Evolutionary conservation across 2,797 vertebrate species (phyloP).

Genomic region (Liasis olivaceus): DNA sequence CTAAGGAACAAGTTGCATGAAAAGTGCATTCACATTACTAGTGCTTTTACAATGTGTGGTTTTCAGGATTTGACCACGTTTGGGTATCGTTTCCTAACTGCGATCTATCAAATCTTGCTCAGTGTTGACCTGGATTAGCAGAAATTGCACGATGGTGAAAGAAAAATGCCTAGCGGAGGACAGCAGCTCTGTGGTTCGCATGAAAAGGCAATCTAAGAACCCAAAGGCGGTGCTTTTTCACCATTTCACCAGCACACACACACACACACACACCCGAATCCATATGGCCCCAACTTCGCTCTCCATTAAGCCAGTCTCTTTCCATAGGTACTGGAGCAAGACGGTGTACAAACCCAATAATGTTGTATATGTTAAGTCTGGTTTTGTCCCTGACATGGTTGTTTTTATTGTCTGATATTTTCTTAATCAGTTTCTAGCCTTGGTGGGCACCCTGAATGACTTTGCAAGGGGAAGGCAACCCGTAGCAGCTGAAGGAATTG

Average conservation of each 20-base stretch:
- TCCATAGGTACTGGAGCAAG: neutral
- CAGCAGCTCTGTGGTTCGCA: neutral
- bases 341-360: neutral
- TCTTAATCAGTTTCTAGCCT: neutral
- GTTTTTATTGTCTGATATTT: too few relatives aligned
- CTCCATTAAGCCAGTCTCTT: neutral
- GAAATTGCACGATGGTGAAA: too few relatives aligned
- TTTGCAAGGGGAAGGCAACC: neutral
- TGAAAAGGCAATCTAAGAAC: neutral
- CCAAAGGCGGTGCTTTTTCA: neutral
- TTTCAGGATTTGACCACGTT: neutral
- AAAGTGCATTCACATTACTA: neutral
- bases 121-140: too few relatives aligned
- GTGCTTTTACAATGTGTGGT: neutral
- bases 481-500: neutral
- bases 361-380: neutral
- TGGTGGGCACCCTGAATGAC: neutral
- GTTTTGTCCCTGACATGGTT: neutral
- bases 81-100: neutral
- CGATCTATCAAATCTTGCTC: neutral
- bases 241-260: neutral
- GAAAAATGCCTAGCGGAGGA: neutral
- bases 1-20: neutral
- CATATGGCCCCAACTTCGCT: neutral
- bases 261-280: too few relatives aligned